Conservation (phyloP, 2,113 vertebrate species). For the Canis aureus region DNA sequence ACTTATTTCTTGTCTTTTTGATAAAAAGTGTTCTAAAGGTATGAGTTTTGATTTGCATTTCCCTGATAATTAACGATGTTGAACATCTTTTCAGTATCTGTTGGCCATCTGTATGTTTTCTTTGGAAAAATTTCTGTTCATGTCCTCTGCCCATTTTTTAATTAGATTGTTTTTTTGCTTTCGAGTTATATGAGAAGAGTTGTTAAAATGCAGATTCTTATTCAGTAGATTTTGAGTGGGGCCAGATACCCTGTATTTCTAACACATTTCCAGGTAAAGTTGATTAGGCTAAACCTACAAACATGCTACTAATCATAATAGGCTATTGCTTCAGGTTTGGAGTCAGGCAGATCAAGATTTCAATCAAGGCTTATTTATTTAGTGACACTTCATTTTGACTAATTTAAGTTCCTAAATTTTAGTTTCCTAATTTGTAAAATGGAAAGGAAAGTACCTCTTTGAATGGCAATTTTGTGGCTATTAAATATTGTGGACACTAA, state of each 20-base stretch:
- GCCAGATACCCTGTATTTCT: neutral
- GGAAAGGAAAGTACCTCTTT: constrained; percentile 40
- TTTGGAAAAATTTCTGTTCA: neutral
- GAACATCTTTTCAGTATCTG: neutral
- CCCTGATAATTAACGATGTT: neutral
- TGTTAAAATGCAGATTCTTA: constrained; percentile 2
- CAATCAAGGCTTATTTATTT: constrained; percentile 23
- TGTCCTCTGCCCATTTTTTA: neutral
- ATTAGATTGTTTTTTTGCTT: neutral
- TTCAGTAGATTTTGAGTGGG: neutral
- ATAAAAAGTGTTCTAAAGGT: neutral
- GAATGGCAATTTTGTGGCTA: neutral
- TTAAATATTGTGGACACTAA: constrained; percentile 14
- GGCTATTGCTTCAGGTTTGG: neutral
- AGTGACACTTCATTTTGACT: constrained; percentile 17
- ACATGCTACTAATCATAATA: neutral
- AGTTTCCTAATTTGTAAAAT: neutral
- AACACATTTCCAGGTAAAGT: neutral
- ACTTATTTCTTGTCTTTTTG: neutral
- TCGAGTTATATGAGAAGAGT: neutral
- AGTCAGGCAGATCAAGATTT: neutral
- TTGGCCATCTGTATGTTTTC: neutral
- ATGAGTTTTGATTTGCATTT: neutral
- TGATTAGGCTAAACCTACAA: neutral
- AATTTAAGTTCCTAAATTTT: constrained; percentile 1